Percentiles rank a stretch among this genome's conserved stretches.
phyloP scores from a whole-genome alignment of 2,888 invertebrate genomes.

The Epirrita christyi region DNA sequence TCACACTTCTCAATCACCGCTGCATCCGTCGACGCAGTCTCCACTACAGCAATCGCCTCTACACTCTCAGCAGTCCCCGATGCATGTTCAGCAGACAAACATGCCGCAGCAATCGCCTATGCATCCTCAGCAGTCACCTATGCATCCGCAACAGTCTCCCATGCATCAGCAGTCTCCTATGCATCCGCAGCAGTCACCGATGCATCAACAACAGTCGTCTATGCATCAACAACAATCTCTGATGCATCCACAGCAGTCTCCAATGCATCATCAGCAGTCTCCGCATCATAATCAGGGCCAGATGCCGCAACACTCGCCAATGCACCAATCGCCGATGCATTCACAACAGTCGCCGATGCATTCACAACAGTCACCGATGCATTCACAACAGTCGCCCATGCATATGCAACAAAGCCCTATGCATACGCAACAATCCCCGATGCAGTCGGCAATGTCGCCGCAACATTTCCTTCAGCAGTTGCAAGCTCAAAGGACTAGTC shows the following conservation, averaged over 20 bases:
- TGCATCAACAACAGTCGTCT: constrained; percentile 57
- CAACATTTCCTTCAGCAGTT: constrained; percentile 68
- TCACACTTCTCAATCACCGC: constrained; percentile 48
- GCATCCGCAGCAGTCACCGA: constrained; percentile 58
- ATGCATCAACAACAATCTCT: constrained; percentile 57
- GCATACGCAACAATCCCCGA: constrained; percentile 67
- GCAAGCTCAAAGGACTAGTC: constrained; percentile 77
- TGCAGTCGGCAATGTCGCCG: constrained; percentile 65
- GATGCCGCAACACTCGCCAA: constrained; percentile 55
- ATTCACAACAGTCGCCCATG: constrained; percentile 63
- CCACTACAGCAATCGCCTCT: constrained; percentile 65
- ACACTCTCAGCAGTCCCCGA: constrained; percentile 66
- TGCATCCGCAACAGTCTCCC: constrained; percentile 71
- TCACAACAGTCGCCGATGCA: constrained; percentile 60
- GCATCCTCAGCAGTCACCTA: constrained; percentile 68
- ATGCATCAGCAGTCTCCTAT: constrained; percentile 65
- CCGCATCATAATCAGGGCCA: constrained; percentile 56
- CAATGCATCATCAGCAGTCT: constrained; percentile 64
- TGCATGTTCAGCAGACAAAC: constrained; percentile 74
- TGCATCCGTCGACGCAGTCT: constrained; percentile 59
- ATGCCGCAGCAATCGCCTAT: constrained; percentile 67
- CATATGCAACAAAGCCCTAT: constrained; percentile 64
- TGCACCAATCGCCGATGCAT: constrained; percentile 56
- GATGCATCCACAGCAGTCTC: constrained; percentile 66
- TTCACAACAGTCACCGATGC: constrained; percentile 63